These are phyloP conservation scores for Harpagifer antarcticus DNA, from an alignment of 2,797 vertebrate species.

Conservation along the genomic window DNA sequence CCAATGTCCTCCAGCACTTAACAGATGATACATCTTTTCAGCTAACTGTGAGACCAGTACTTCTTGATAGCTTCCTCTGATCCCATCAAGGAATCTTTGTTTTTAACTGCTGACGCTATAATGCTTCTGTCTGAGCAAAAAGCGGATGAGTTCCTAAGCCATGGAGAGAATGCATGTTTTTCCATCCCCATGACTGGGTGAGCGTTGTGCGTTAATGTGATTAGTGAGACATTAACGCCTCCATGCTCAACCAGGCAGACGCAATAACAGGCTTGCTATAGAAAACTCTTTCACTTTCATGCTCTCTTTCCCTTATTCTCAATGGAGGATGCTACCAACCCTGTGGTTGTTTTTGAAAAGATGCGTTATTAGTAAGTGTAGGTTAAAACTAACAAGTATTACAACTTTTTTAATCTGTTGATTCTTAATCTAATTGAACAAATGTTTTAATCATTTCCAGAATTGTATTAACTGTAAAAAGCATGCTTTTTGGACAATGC, in stretches of 20 bases:
- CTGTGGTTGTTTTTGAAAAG: constrained; percentile 23
- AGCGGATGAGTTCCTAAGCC: constrained; percentile 73
- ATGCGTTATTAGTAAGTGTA: too few species aligned
- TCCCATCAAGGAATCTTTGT: constrained; percentile 82
- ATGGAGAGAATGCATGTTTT: constrained; percentile 75
- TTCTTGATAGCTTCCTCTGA: constrained; percentile 74
- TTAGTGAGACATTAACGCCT: constrained; percentile 84
- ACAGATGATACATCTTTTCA: constrained; percentile 74
- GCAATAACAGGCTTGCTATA: constrained; percentile 65
- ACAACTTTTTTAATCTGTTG: too few species aligned
- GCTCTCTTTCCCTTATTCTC: constrained; percentile 48
- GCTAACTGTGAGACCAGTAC: constrained; percentile 71
- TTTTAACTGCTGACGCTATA: constrained; percentile 75
- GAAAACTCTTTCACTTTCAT: constrained; percentile 52
- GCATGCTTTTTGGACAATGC: too few species aligned
- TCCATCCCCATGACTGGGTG: constrained; percentile 79
- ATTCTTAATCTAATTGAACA: too few species aligned
- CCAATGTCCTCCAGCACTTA: constrained; percentile 75
- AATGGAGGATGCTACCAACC: constrained; percentile 32
- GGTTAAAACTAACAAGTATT: too few species aligned
- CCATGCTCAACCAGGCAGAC: constrained; percentile 74
- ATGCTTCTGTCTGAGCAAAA: constrained; percentile 75
- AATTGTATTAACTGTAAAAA: too few species aligned
- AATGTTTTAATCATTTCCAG: too few species aligned
- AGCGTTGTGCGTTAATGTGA: constrained; percentile 82